These are phyloP conservation scores for Balanococcus diminutus DNA, from an alignment of 2,888 invertebrate species.

Conservation along the genomic window DNA sequence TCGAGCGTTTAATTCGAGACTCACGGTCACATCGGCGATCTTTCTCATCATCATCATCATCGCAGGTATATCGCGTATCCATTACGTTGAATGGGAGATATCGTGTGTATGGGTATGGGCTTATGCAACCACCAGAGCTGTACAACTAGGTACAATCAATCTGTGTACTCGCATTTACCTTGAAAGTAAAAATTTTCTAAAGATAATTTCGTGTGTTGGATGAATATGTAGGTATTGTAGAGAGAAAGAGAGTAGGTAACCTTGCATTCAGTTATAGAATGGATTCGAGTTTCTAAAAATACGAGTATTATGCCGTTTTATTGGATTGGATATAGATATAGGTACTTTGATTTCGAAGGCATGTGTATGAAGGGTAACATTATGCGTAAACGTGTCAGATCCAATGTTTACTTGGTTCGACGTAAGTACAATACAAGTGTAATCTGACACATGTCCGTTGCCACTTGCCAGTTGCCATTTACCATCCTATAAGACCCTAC, in stretches of 20 bases:
- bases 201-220: background rate
- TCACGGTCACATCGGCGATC: background rate
- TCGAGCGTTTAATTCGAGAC: constrained; percentile 10
- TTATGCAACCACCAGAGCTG: background rate
- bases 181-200: background rate
- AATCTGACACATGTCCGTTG: background rate
- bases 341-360: no score
- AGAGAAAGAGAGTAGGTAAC: background rate
- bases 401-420: background rate
- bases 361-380: background rate
- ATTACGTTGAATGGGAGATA: background rate
- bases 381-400: background rate
- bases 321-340: no score
- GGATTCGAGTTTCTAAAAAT: background rate
- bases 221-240: no score
- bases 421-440: background rate
- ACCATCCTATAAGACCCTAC: background rate
- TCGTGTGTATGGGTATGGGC: background rate
- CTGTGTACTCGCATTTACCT: background rate
- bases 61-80: background rate
- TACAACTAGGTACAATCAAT: background rate
- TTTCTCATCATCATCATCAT: background rate
- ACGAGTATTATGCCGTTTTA: background rate
- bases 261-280: background rate
- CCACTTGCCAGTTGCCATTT: background rate